Base-by-base conservation (phyloP, 2,888 invertebrate genomes). In the Drosophila sordidula region DNA sequence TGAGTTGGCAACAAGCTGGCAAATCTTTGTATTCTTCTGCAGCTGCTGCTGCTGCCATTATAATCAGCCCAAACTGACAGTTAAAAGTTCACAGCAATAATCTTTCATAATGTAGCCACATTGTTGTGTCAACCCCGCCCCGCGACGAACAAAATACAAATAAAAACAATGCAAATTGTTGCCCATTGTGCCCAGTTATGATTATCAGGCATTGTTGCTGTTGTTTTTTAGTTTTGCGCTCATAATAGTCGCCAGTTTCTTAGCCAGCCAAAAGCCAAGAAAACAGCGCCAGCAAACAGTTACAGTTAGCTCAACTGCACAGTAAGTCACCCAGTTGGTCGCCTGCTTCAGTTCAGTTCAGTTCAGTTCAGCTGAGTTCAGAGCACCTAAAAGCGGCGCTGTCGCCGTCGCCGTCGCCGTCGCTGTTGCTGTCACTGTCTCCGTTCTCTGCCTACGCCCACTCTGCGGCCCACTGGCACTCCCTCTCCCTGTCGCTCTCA, bases 111-210 rank as follows among this genome's bases (percentile, higher is more conserved):
- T 74, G 66, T 65, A 50, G 70, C 49, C 56, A 59, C 68, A 76
- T 74, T 69, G 78, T 75, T 55, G 66, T 49, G 41, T 32, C 49
- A 8, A 6, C 14, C 16, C 18, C 44, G 32, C 18, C 63, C 63
- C 45, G 11, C 34, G 1, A 9, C 29, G 34, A 16, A 5, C 4
- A 12, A 25, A 52, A 4, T 5, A 34, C 41, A n/a, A n/a, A 36
- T 16, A 54, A 57, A 68, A 68, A 75, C 75, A 75, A 75, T 75
- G 78, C 75, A 78, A 76, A 70, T 80, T 83, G 87, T 65, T 76
- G 82, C 39, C 83, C 83, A 84, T 84, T 84, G 88, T 84, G 83
- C 61, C 62, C 69, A 78, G 74, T 75, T 87, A 82, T 87, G 86
- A 83, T 83, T 83, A 82, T 86, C 83, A 73, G 86, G 52, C 70